Conservation (phyloP, 2,113 vertebrate species). For the Pithys albifrons region DNA sequence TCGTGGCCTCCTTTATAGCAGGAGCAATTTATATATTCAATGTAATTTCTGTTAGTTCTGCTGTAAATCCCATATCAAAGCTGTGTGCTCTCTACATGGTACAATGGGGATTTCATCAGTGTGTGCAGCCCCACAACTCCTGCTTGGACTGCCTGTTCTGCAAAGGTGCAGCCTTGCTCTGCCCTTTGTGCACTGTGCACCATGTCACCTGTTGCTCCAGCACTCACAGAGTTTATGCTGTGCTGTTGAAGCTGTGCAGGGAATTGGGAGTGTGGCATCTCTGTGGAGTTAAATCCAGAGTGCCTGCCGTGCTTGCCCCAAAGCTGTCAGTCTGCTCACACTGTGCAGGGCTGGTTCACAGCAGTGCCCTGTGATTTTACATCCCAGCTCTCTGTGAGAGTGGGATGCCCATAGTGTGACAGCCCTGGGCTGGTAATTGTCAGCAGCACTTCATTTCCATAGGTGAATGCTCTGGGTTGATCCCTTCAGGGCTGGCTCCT, state of each 20-base stretch:
- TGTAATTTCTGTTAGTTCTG: neutral
- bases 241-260: neutral
- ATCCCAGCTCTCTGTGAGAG: neutral
- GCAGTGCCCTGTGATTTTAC: neutral
- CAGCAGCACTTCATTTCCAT: neutral
- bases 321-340: neutral
- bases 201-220: neutral
- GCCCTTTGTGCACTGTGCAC: neutral
- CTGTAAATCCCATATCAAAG: neutral
- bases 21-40: slow-evolving; percentile 1
- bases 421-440: neutral
- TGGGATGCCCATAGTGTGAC: rapidly evolving
- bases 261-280: neutral
- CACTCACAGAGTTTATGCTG: neutral
- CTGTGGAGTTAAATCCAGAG: neutral
- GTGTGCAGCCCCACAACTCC: neutral
- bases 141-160: neutral
- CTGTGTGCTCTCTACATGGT: rapidly evolving
- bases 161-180: neutral
- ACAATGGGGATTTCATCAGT: rapidly evolving
- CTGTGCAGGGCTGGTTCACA: neutral
- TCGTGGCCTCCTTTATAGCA: neutral
- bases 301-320: rapidly evolving
- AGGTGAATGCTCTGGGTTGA: neutral
- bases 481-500: neutral